Evolutionary conservation across 2,888 invertebrate genomes (phyloP).

Genomic region (Caradrina kadenii): DNA sequence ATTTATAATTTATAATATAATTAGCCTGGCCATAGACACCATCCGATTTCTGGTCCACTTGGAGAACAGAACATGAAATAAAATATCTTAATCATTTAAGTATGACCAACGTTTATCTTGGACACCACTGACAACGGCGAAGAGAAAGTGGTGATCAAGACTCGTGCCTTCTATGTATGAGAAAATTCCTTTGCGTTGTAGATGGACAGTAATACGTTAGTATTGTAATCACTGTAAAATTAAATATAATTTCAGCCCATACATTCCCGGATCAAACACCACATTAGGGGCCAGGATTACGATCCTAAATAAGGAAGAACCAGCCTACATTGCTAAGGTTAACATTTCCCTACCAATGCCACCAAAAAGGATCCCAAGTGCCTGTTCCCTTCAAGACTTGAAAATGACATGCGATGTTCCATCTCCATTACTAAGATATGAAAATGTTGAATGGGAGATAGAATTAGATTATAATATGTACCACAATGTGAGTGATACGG

Average conservation of each 20-base stretch:
- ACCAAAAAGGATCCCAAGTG: constrained; percentile 79
- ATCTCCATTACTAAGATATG: constrained; percentile 76
- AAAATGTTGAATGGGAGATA: constrained; percentile 76
- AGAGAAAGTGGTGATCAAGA: too few relatives aligned
- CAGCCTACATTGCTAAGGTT: constrained; percentile 82
- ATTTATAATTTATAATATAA: too few relatives aligned
- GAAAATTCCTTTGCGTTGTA: too few relatives aligned
- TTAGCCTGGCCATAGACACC: too few relatives aligned
- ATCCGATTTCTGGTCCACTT: too few relatives aligned
- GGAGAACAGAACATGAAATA: too few relatives aligned
- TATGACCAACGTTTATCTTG: too few relatives aligned
- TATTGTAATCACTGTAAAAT: too few relatives aligned
- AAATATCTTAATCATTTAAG: too few relatives aligned
- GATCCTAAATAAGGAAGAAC: constrained; percentile 80
- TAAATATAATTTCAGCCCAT: constrained; percentile 71
- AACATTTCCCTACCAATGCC: constrained; percentile 75
- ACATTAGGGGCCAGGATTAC: constrained; percentile 78
- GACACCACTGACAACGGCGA: too few relatives aligned
- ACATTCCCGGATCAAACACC: constrained; percentile 78
- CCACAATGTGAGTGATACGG: constrained; percentile 63
- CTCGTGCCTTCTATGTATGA: too few relatives aligned
- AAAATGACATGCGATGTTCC: constrained; percentile 79
- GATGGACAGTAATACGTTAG: too few relatives aligned
- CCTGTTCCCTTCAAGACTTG: constrained; percentile 75
- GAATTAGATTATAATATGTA: constrained; percentile 78